phyloP scores from a whole-genome alignment of 2,797 vertebrate genomes.

The Poeciliopsis infans region DNA sequence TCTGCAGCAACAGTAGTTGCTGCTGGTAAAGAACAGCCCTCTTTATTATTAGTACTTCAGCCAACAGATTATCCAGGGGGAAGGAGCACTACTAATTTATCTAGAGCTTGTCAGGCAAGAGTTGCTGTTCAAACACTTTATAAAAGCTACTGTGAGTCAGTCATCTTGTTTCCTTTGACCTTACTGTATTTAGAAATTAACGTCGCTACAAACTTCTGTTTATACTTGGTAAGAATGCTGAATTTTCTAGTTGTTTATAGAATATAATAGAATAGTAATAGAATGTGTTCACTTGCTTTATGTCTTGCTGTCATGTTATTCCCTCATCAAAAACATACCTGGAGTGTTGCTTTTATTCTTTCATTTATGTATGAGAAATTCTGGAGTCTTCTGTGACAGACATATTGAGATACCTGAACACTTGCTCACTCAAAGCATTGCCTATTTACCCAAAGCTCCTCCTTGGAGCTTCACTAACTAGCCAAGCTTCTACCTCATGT shows the following conservation, averaged over 20 bases:
- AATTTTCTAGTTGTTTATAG: background rate
- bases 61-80: background rate
- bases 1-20: background rate
- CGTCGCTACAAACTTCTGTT: background rate
- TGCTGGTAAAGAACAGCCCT: background rate
- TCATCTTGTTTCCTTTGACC: constrained; percentile 2
- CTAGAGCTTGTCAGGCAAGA: constrained; percentile 14
- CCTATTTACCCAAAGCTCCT: too few relatives aligned
- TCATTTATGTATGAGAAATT: too few relatives aligned
- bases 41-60: background rate
- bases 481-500: too few relatives aligned
- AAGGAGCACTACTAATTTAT: background rate
- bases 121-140: constrained; percentile 8
- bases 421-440: too few relatives aligned
- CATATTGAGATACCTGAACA: too few relatives aligned
- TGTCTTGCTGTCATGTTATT: too few relatives aligned
- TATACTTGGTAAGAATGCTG: background rate
- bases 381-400: too few relatives aligned
- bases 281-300: background rate
- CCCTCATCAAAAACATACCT: too few relatives aligned
- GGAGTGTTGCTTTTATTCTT: too few relatives aligned
- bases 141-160: background rate
- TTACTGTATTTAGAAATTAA: background rate
- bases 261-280: background rate
- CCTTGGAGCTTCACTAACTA: too few relatives aligned